phyloP scores from a whole-genome alignment of 2,888 invertebrate genomes.

The Lottia gigantea region DNA sequence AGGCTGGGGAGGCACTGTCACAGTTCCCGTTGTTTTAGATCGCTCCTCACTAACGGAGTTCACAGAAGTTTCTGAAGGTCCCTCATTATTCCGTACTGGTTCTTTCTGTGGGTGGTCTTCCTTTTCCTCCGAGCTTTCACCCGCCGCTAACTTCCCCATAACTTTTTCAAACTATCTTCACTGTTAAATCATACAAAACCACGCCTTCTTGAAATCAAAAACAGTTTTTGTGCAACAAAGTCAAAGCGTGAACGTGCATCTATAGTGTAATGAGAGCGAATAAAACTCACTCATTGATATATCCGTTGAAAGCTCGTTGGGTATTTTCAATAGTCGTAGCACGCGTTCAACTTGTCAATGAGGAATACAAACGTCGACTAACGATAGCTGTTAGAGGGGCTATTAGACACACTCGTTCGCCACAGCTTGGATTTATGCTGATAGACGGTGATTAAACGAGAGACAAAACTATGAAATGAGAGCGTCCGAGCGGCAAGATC shows the following conservation, averaged over 20 bases:
- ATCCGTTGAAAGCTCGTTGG: constrained; percentile 15
- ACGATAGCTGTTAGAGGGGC: constrained; percentile 10
- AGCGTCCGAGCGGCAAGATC: constrained; percentile 15
- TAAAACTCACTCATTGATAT: constrained; percentile 12
- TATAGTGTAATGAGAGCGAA: constrained; percentile 13
- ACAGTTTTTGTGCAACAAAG: constrained; percentile 9
- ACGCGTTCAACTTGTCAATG: constrained; percentile 12
- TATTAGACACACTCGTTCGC: constrained; percentile 8
- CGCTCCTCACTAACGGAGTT: constrained; percentile 14
- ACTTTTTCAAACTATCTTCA: not conserved
- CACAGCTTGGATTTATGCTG: constrained; percentile 16
- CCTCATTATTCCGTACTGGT: constrained; percentile 7
- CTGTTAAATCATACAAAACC: not conserved
- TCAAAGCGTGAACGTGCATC: constrained; percentile 11
- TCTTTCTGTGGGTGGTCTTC: constrained; percentile 8
- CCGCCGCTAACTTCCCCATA: constrained; percentile 2
- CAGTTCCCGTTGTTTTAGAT: constrained; percentile 13
- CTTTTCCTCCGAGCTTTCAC: not conserved
- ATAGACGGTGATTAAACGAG: constrained; percentile 19
- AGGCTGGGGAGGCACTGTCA: constrained; percentile 10
- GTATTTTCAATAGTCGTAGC: constrained; percentile 12
- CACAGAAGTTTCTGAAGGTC: constrained; percentile 16
- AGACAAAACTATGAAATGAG: constrained; percentile 21
- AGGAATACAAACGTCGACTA: constrained; percentile 15
- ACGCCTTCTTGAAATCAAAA: constrained; percentile 7